These are phyloP conservation scores for Conger conger DNA, from an alignment of 2,113 vertebrate genomes.

Conservation along the genomic window DNA sequence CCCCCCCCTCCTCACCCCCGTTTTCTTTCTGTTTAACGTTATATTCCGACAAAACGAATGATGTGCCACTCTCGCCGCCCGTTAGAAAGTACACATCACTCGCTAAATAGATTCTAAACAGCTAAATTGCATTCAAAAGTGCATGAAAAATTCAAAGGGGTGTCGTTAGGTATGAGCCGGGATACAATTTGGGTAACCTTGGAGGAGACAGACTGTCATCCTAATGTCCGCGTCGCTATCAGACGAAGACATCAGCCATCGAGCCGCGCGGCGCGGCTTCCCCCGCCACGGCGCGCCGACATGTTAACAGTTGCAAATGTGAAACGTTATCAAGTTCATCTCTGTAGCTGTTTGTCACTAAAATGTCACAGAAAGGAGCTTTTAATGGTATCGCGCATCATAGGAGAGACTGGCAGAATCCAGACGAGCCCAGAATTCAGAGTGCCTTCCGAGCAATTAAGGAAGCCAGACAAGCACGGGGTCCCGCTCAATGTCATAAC, in stretches of 20 bases:
- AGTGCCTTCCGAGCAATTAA: constrained; percentile 69
- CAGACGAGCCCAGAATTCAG: constrained; percentile 73
- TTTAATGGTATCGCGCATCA: constrained; percentile 85
- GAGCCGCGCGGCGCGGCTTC: constrained; percentile 76
- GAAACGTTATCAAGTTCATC: constrained; percentile 86
- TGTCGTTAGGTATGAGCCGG: constrained; percentile 86
- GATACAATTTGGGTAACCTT: constrained; percentile 95
- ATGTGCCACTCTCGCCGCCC: constrained; percentile 51
- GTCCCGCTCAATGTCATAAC: constrained; percentile 65
- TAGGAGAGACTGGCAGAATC: constrained; percentile 81
- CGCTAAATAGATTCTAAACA: constrained; percentile 49
- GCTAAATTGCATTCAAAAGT: constrained; percentile 90
- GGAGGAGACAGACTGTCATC: constrained; percentile 90
- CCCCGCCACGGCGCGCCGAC: constrained; percentile 71
- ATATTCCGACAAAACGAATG: constrained; percentile 41
- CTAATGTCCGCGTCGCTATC: constrained; percentile 86
- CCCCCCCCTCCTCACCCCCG: neutral
- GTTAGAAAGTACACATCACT: constrained; percentile 47
- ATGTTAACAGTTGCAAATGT: constrained; percentile 87
- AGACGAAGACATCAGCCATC: constrained; percentile 85
- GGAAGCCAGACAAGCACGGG: constrained; percentile 55
- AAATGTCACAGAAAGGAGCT: constrained; percentile 85
- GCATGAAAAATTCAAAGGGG: constrained; percentile 87
- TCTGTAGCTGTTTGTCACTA: constrained; percentile 89
- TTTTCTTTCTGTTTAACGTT: constrained; percentile 59